Conservation (phyloP, 2,113 vertebrate species). For the Smithornis capensis region DNA sequence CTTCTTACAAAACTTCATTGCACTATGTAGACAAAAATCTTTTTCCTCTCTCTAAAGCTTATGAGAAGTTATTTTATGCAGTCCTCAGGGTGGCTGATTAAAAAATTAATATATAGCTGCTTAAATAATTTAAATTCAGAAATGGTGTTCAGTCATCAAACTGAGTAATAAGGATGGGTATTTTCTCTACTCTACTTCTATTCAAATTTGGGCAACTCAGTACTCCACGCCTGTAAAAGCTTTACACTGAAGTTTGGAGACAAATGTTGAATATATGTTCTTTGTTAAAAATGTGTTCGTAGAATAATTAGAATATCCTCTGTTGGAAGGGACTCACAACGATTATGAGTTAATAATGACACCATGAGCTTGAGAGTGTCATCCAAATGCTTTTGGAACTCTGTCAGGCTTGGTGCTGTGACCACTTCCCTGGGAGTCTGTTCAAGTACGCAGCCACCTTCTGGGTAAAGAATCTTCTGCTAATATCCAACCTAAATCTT, state of each 20-base stretch:
- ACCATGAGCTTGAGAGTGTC: background rate
- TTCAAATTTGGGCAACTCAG: background rate
- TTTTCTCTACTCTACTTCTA: background rate
- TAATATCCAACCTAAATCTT: background rate
- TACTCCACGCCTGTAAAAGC: background rate
- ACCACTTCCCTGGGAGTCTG: background rate
- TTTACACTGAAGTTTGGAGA: background rate
- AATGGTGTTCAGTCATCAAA: background rate
- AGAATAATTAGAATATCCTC: background rate
- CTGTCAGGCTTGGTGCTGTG: background rate
- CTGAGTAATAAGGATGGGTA: background rate
- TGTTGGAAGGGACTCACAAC: background rate
- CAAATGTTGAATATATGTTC: background rate
- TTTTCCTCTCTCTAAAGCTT: background rate
- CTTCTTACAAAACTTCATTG: background rate
- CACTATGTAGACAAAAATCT: background rate
- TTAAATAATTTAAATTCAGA: background rate
- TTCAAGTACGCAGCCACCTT: background rate
- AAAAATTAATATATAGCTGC: background rate
- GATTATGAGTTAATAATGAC: background rate
- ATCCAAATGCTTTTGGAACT: background rate
- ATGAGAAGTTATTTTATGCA: background rate
- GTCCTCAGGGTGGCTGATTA: background rate
- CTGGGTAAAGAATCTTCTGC: background rate
- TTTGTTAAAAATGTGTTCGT: background rate